Base-by-base conservation (phyloP, 2,888 invertebrate genomes). In the Agapostemon virescens region DNA sequence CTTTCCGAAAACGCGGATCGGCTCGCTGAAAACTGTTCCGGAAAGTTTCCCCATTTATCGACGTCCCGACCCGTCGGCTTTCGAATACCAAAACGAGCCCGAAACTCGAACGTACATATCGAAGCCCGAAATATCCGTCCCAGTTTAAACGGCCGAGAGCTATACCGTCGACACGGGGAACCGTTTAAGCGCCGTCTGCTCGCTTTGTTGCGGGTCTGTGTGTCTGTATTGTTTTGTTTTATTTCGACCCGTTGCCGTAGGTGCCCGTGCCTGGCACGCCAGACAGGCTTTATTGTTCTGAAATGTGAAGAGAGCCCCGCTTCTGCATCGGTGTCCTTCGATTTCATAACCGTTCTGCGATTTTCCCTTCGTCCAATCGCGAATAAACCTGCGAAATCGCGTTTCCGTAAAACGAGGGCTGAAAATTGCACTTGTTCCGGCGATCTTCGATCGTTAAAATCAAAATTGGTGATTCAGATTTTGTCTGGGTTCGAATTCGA, bases 221-320 rank as follows among this genome's bases (percentile, higher is more conserved):
- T 88, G 88, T 87, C 88, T 88, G 84, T 88, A 89, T 88, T 90
- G 88, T 88, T 90, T 90, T 89, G 88, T 90, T 90, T 90, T 90
- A 90, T 90, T 90, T 88, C 87, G 73, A 81, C 26, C 83, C 67
- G 89, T 82, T 84, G 84, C 84, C 85, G 88, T 90, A 86, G 80
- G 80, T 79, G 79, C 73, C 78, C 33, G 80, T 80, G 38, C 89
- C 89, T 88, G 90, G 88, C 82, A 88, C 88, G 87, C 82, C 80
- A 74, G 73, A 77, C 77, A 68, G 82, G 69, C 82, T 86, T 85
- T 89, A 89, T 88, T 88, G 87, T 82, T 82, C 83, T 82, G 87
- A 88, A 89, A 85, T 86, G 88, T 86, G 87, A 81, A 82, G 85
- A 85, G 63, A 63, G 40, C 26, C 20, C 42, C 5, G 68, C 6